A percentile compares a stretch with the other conserved stretches of the same genome.
phyloP scores from a whole-genome alignment of 2,797 vertebrate species.

The Moxostoma hubbsi region DNA sequence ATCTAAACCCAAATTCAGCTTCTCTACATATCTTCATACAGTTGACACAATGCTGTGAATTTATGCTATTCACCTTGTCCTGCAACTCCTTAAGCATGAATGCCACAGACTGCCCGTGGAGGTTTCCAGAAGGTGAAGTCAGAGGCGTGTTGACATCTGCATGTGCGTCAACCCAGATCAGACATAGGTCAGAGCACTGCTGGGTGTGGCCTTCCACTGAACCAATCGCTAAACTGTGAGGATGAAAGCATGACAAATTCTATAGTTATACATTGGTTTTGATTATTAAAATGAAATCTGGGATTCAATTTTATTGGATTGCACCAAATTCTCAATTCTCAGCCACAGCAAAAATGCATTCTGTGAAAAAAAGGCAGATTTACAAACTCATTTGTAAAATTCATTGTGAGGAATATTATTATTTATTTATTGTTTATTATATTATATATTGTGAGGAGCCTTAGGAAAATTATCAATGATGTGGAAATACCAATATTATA shows the following conservation, averaged over 20 bases:
- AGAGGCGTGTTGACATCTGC: constrained; percentile 94
- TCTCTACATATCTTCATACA: not conserved
- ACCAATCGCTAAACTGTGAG: constrained; percentile 89
- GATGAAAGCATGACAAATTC: not conserved
- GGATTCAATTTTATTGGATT: too few species aligned
- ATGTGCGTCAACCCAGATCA: constrained; percentile 98
- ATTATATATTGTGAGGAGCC: too few species aligned
- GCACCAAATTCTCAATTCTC: too few species aligned
- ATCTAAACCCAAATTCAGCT: not conserved
- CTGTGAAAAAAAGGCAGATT: too few species aligned
- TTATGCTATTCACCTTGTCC: constrained; percentile 82
- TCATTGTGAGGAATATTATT: too few species aligned
- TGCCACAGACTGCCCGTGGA: constrained; percentile 94
- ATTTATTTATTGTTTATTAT: too few species aligned
- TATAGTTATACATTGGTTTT: not conserved
- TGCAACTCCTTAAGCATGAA: constrained; percentile 95
- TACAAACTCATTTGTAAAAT: too few species aligned
- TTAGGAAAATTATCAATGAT: too few species aligned
- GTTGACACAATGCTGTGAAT: not conserved
- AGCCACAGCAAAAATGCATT: too few species aligned
- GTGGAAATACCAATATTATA: too few species aligned
- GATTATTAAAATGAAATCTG: not conserved
- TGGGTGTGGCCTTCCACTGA: constrained; percentile 89
- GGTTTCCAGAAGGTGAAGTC: constrained; percentile 89
- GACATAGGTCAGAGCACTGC: constrained; percentile 89